Percentiles rank a stretch among this genome's conserved stretches.
Evolutionary conservation across 2,113 vertebrate species (phyloP).

Genomic region (Ophthalmolycus amberensis): DNA sequence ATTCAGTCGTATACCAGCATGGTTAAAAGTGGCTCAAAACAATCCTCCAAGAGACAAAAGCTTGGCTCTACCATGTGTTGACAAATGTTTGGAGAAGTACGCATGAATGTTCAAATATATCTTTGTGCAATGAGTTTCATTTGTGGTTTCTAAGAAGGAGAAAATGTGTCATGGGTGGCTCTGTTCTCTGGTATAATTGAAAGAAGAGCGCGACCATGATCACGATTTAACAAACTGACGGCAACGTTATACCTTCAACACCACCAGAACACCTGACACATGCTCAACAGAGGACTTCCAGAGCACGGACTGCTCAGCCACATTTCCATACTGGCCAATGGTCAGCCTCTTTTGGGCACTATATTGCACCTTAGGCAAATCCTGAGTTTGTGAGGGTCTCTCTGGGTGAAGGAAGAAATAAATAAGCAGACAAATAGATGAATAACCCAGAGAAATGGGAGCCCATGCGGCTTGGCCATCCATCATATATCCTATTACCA

Average conservation of each 20-base stretch:
- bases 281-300: slow-evolving; percentile 49
- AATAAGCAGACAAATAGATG: slow-evolving; percentile 84
- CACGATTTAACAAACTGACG: slow-evolving; percentile 26
- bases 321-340: slow-evolving; percentile 52
- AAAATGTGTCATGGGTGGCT: slow-evolving; percentile 8
- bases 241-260: slow-evolving; percentile 5
- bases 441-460: slow-evolving; percentile 78
- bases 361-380: slow-evolving; percentile 66
- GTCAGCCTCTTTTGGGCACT: slow-evolving; percentile 16
- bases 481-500: slow-evolving; percentile 85
- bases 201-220: slow-evolving; percentile 13
- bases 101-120: not conserved
- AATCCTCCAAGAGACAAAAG: slow-evolving; percentile 8
- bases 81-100: slow-evolving; percentile 4
- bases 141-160: slow-evolving; percentile 18
- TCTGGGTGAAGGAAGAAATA: slow-evolving; percentile 80
- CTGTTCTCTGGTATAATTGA: slow-evolving; percentile 2
- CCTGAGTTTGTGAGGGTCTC: slow-evolving; percentile 68
- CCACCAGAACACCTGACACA: slow-evolving; percentile 31
- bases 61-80: not conserved
- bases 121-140: slow-evolving; percentile 1
- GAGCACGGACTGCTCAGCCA: slow-evolving; percentile 4
- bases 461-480: slow-evolving; percentile 75
- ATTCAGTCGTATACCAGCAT: not conserved
- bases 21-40: not conserved